Evolutionary conservation across 2,113 vertebrate genomes (phyloP).

Genomic region (Serilophus lunatus): DNA sequence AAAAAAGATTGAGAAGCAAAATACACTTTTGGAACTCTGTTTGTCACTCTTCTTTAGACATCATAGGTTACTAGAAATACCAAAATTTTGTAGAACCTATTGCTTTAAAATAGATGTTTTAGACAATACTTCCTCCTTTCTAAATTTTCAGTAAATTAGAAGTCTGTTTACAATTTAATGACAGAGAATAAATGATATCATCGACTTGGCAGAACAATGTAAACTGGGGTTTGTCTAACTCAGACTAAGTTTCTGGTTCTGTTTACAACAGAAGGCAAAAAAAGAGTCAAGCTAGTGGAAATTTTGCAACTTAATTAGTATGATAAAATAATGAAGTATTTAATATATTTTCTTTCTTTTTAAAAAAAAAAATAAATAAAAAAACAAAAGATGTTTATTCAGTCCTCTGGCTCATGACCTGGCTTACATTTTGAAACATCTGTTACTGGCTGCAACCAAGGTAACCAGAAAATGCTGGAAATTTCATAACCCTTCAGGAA

Average conservation of each 20-base stretch:
- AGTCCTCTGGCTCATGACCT: conserved; percentile 11
- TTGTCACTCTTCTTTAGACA: neutral
- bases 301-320: neutral
- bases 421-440: conserved; percentile 44
- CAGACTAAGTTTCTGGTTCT: neutral
- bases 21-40: neutral
- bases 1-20: neutral
- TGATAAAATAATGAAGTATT: neutral
- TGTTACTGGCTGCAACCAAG: conserved; percentile 29
- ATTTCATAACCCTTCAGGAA: conserved; percentile 40
- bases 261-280: neutral
- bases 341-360: neutral
- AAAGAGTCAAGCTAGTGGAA: conserved; percentile 6
- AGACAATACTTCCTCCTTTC: neutral
- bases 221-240: neutral
- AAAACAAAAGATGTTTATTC: conserved; percentile 2
- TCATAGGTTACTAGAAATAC: neutral
- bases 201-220: conserved; percentile 16
- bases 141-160: neutral
- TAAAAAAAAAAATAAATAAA: too few relatives aligned
- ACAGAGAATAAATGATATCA: neutral
- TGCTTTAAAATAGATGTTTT: neutral
- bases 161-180: neutral
- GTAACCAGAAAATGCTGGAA: conserved; percentile 25
- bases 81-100: neutral